Base-by-base conservation (phyloP, 2,797 vertebrate genomes). In the Enteromius trimaculatus region DNA sequence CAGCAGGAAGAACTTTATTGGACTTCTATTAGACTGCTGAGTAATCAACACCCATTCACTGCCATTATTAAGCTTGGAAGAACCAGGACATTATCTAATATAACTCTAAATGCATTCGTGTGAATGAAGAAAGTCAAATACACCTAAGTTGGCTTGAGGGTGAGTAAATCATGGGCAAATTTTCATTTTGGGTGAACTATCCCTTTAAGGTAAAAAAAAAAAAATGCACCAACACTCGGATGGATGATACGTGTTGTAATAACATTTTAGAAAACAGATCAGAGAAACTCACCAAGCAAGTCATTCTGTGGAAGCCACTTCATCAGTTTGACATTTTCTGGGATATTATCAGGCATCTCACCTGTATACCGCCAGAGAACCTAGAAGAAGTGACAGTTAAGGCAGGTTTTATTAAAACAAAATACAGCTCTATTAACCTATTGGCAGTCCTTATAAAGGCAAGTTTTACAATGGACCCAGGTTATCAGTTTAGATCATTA, bases 251-350 rank as follows among this genome's bases (percentile, higher is more conserved):
- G 34, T 79, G 44, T 19, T 79, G 29, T 29, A 51, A 53, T 51
- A 51, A 2, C 7, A 49, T 17, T 8, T 21, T 9, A 16, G 19
- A n/a, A 4, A 64, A 49, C 23, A 29, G 31, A 11, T 16, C 16
- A 26, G 17, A 5, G 11, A 62, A 49, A 85, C 87, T 55, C 71
- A 99, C 97, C 97, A 34, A 99, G 94, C 2, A 99, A 94, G 77
- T 98, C 97, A 2, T 98, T 99, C 89, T 99, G 98, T 34, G 98
- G 97, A 39, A 98, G 93, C 98, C 98, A 99, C 11, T 96, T 95
- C 92, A 98, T 92, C 0, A 98, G 91, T 81, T 95, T 97, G 1
- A 98, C 95, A 0, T 99, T 99, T 16, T 95, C 92, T 0, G 95
- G 94, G 44, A 98, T 74, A 26, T 95, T 93, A 0, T 92, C 82